Percentiles rank a stretch among this genome's conserved stretches.
Conservation (phyloP, 1,140 invertebrate species). For the Melitaea cinxia region DNA sequence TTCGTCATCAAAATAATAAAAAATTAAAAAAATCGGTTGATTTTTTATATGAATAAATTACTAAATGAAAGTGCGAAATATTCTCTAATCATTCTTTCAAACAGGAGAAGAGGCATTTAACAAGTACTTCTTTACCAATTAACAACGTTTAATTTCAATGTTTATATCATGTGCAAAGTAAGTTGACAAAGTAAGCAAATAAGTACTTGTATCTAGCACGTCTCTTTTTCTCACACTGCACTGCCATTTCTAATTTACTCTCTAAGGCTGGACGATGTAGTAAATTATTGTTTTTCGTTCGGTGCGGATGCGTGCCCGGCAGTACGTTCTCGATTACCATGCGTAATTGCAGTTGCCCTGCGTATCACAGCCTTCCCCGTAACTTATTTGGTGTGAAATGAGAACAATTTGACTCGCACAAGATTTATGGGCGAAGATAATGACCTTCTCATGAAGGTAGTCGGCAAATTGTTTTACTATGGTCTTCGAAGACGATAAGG, state of each 20-base stretch:
- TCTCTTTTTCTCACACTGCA: not conserved
- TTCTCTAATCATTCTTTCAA: too few species aligned
- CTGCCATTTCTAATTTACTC: slow-evolving; percentile 11
- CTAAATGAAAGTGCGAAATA: too few species aligned
- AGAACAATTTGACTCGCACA: slow-evolving; percentile 65
- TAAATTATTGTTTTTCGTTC: slow-evolving; percentile 13
- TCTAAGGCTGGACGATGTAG: not conserved
- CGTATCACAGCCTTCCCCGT: slow-evolving; percentile 41
- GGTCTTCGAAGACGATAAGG: slow-evolving; percentile 6
- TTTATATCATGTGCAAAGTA: too few species aligned
- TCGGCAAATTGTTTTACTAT: slow-evolving; percentile 52
- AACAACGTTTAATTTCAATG: too few species aligned
- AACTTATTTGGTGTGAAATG: slow-evolving; percentile 77
- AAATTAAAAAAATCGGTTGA: too few species aligned
- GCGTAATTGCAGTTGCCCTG: slow-evolving; percentile 59
- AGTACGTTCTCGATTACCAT: slow-evolving; percentile 26
- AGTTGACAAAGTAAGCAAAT: too few species aligned
- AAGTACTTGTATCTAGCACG: not conserved
- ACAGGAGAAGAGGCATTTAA: too few species aligned
- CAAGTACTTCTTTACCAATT: too few species aligned
- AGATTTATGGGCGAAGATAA: slow-evolving; percentile 67
- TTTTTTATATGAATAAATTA: too few species aligned
- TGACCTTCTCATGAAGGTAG: slow-evolving; percentile 63
- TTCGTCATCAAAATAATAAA: too few species aligned
- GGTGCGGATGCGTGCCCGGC: slow-evolving; percentile 12